Evolutionary conservation across 1,140 invertebrate genomes (phyloP), one percentile per base, ranked within the genome.

Genomic region (Dendrolimus kikuchii): DNA sequence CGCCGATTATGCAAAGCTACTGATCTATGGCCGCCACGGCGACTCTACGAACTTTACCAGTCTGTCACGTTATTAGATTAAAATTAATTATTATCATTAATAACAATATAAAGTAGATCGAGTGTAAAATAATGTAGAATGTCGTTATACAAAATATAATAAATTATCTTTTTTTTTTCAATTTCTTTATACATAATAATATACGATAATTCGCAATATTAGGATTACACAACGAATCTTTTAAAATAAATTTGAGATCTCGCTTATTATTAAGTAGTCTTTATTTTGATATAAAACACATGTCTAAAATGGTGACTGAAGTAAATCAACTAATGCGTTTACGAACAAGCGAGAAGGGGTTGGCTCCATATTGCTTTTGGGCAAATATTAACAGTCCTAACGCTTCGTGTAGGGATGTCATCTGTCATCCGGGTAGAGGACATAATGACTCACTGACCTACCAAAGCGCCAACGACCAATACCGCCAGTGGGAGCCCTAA

Each of bases 71-170:
- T 85, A 85, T 85, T 85, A 81, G 80, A 83, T 86, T 86, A 83
- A 86, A 86, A 86, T 84, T 86, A 86, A 85, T 86, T 85, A 86
- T 85, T 85, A 85, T 85, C 74, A 78, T 84, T 82, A 81, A 81
- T 78, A 80, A 86, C 73, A 74, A 83, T 81, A 82, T 81, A 83
- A 83, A 83, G 77, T 84, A 82, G 77, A 77, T 79, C 60, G 61
- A 81, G 81, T 87, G 79, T 84, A 85, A 84, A 86, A 73, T 82
- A 85, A 86, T 73, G 73, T 84, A 84, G 78, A 86, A 86, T 81
- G 74, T 82, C 73, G 74, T 80, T 80, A 84, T 86, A 86, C 76
- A 85, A 85, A 86, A 86, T 84, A 84, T 81, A 82, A 85, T 84
- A 85, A 83, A 81, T 83, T 74, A 85, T 83, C 82, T 84, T 73